These are phyloP conservation scores for Nycticebus coucang DNA, from an alignment of 2,113 vertebrate species.

Conservation along the genomic window DNA sequence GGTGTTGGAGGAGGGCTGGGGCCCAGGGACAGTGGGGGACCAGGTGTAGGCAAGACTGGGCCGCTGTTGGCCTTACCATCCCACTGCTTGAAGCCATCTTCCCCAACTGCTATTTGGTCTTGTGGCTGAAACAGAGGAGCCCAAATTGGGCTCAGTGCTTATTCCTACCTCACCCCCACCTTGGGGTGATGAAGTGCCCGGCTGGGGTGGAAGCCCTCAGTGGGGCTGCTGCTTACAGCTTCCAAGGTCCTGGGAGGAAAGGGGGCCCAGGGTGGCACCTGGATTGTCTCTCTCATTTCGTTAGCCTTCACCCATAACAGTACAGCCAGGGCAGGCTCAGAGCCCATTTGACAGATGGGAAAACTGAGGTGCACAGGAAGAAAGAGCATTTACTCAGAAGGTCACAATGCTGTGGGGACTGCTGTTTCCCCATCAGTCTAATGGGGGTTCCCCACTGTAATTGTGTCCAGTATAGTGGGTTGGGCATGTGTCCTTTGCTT, in stretches of 20 bases:
- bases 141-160: conserved; percentile 83
- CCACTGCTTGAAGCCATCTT: conserved; percentile 99
- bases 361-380: too few species aligned
- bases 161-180: background rate
- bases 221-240: background rate
- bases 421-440: background rate
- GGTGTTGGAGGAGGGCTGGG: background rate
- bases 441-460: accelerated
- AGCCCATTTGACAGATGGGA: background rate
- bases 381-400: background rate
- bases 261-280: background rate
- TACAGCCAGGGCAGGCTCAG: background rate
- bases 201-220: background rate
- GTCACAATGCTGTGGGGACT: background rate
- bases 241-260: background rate
- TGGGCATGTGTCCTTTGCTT: background rate
- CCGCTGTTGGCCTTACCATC: conserved; percentile 91
- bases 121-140: conserved; percentile 96
- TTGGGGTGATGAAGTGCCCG: background rate
- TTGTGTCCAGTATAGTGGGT: background rate
- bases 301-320: background rate
- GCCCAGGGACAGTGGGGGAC: background rate
- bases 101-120: conserved; percentile 97
- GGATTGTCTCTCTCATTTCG: background rate
- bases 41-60: background rate